These are phyloP conservation scores for Centruroides sculpturatus DNA, from an alignment of 1,140 invertebrate genomes.

Conservation along the genomic window DNA sequence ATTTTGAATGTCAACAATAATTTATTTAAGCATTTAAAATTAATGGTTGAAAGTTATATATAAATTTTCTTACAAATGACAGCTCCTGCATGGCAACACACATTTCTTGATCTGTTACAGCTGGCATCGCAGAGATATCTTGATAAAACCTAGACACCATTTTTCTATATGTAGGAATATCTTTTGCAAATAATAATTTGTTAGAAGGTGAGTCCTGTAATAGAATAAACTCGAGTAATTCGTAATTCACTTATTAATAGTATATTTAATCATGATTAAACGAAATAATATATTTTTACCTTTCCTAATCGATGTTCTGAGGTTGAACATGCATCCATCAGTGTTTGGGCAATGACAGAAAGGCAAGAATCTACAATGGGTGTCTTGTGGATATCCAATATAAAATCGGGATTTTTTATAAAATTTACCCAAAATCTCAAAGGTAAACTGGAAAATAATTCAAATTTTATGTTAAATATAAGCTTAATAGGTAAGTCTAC, in stretches of 20 bases:
- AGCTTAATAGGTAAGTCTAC: no score
- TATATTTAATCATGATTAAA: not conserved
- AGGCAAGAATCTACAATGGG: conserved; percentile 79
- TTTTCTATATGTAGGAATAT: conserved; percentile 22
- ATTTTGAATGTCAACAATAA: not conserved
- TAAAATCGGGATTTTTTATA: conserved; percentile 92
- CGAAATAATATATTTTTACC: not conserved
- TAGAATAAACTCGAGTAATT: not conserved
- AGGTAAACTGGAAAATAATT: conserved; percentile 47
- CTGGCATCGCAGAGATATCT: conserved; percentile 19
- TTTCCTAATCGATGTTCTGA: conserved; percentile 14
- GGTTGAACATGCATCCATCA: conserved; percentile 54
- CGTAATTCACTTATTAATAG: not conserved
- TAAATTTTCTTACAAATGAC: conserved; percentile 15
- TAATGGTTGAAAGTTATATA: not conserved
- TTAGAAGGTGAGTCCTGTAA: conserved; percentile 25
- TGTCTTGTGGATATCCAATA: conserved; percentile 91
- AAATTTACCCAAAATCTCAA: conserved; percentile 94
- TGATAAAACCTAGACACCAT: conserved; percentile 22
- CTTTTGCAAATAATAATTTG: conserved; percentile 27
- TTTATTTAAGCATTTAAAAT: not conserved
- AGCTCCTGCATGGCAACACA: conserved; percentile 21
- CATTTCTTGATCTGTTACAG: conserved; percentile 20
- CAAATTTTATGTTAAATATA: no score
- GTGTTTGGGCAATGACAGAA: conserved; percentile 87